Base-by-base conservation (phyloP, 2,113 vertebrate species). In the Asarcornis scutulata region DNA sequence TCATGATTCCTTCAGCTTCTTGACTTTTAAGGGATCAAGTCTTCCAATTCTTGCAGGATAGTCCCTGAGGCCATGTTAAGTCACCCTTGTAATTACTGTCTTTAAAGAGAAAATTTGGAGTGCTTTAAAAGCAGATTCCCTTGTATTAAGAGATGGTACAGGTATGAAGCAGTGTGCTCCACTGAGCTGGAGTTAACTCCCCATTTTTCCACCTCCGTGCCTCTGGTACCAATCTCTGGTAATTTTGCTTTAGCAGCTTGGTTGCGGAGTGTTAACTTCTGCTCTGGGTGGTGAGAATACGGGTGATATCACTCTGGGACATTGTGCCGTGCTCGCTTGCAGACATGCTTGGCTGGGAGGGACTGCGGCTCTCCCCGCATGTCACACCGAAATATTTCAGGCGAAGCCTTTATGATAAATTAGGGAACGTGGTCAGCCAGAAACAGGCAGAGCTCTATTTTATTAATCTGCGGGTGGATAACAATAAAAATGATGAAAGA, bases 401-500 rank as follows among this genome's bases (percentile, higher is more conserved):
- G 81, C 21, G 4, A 91, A 96, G 77, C 68, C 86, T 95, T 92
- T 93, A 72, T 96, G 92, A 97, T 95, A 92, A 95, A 95, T 95
- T 95, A 95, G 91, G 83, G 91, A 95, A 93, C 38, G 91, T 96
- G 94, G 96, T 96, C 95, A 95, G 92, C 96, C 88, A 96, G 96
- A 97, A 97, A 95, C 85, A 93, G 95, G 67, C 50, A 0, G 85
- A 95, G 88, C 2, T 4, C 93, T 89, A 80, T 95, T 97, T 97
- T 96, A 97, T 97, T 95, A 97, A 93, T 95, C 94, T 93, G 89
- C 92, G 11, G 93, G 91, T 96, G 91, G 94, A 92, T 96, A 97
- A 96, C 94, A 96, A 95, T 95, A 96, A 96, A 96, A 96, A 95
- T 96, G 94, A 96, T 96, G 95, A 93, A 96, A 96, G 93, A 94